A percentile compares a stretch with the other conserved stretches of the same genome.
These are phyloP conservation scores for Achatina immaculata DNA, from an alignment of 1,140 invertebrate genomes.

Conservation along the genomic window DNA sequence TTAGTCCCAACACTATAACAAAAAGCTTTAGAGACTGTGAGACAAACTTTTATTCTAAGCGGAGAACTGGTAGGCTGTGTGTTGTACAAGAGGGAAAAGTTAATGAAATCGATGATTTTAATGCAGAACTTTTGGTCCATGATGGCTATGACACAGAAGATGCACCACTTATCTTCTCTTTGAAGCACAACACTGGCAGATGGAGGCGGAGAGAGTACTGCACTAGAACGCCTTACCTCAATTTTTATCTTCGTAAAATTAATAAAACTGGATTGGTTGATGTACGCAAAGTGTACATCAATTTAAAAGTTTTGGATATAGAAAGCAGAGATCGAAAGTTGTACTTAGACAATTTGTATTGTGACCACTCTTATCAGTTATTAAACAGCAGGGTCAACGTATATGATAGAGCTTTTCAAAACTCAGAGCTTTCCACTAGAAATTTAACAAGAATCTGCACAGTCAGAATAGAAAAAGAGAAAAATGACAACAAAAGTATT, in stretches of 20 bases:
- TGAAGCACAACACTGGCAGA: neutral
- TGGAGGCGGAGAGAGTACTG: constrained; percentile 11
- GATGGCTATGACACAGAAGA: constrained; percentile 14
- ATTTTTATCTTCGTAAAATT: neutral
- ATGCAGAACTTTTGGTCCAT: constrained; percentile 13
- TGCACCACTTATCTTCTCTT: neutral
- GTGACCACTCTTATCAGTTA: neutral
- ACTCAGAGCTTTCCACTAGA: neutral
- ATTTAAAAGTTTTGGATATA: constrained; percentile 25
- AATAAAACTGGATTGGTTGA: neutral
- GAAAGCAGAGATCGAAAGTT: constrained; percentile 16
- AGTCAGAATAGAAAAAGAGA: neutral
- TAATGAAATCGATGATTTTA: constrained; percentile 1
- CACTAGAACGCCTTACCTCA: neutral
- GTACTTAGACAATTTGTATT: constrained; percentile 21
- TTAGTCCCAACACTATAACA: constrained; percentile 3
- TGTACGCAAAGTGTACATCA: constrained; percentile 6
- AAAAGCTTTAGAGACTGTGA: constrained; percentile 14
- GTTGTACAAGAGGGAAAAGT: neutral
- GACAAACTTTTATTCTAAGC: constrained; percentile 8
- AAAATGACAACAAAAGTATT: neutral
- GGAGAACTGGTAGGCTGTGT: neutral
- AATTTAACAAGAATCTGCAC: neutral
- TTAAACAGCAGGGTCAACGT: neutral
- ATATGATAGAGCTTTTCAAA: neutral